Evolutionary conservation across 2,888 invertebrate species (phyloP), one percentile per base, ranked within the genome.

Genomic region (Nomada flava): DNA sequence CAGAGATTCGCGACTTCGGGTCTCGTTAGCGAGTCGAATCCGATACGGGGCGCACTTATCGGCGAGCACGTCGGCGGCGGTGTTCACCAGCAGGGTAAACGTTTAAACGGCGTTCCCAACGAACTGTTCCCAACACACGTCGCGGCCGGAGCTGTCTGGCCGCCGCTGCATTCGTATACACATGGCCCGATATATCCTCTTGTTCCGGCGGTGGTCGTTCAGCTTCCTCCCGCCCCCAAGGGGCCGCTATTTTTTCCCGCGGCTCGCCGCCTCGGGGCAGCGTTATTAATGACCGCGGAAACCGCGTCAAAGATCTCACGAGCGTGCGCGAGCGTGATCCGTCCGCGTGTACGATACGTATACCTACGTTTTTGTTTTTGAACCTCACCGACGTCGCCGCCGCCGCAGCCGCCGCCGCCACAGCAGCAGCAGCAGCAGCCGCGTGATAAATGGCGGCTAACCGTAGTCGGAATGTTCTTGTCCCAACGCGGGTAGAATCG

Each of bases 261-360:
- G 65, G 59, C 76, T 77, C 71, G 72, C 86, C 80, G 84, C 80
- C 80, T 77, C 84, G 79, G 60, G 78, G 36, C 67, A 13, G 84
- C 82, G 75, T 88, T 88, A 88, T 88, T 88, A 88, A 88, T 88
- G 88, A 88, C 82, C 86, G 79, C 88, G 86, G 88, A 88, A 88
- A 88, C 83, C 88, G 82, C 82, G 81, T 83, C 86, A 85, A 88
- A 88, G 88, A 88, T 88, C 88, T 82, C 82, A 82, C 79, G 86
- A 76, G 79, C 76, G 79, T 67, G 80, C 76, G 83, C 65, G 72
- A 73, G 79, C 84, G 87, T 86, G 84, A 87, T 87, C 84, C 84
- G 76, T 84, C 84, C 78, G 81, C 83, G 84, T 84, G 79, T 82
- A 79, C 84, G 83, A 85, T 87, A 84, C 84, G 86, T 82, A 79